Conservation (phyloP, 2,888 invertebrate genomes). For the Chymomyza fuscimana region DNA sequence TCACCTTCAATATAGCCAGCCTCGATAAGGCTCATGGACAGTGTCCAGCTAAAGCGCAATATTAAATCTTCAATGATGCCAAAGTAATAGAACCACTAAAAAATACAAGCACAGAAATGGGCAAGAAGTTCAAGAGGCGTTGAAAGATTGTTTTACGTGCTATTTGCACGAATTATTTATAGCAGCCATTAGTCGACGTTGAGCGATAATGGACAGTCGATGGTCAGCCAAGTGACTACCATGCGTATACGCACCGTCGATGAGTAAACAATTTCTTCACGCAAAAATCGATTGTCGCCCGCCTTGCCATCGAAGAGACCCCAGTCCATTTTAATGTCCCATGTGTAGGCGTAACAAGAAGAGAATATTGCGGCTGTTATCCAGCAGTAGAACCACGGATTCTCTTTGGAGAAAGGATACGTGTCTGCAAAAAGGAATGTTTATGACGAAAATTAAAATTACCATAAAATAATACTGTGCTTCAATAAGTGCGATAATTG, state of each 20-base stretch:
- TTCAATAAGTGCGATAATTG: conserved; percentile 54
- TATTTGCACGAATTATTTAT: conserved; percentile 61
- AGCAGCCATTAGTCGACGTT: conserved; percentile 47
- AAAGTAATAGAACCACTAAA: conserved; percentile 88
- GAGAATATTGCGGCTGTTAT: conserved; percentile 85
- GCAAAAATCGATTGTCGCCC: conserved; percentile 87
- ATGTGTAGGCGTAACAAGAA: conserved; percentile 89
- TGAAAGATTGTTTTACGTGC: conserved; percentile 56
- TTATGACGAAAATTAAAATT: conserved; percentile 41
- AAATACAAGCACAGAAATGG: conserved; percentile 42
- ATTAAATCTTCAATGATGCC: conserved; percentile 90
- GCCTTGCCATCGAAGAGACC: conserved; percentile 88
- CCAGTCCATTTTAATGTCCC: conserved; percentile 96
- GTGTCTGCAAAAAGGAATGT: conserved; percentile 37
- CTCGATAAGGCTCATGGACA: conserved; percentile 86
- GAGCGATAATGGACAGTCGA: conserved; percentile 1
- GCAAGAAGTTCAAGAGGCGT: conserved; percentile 21
- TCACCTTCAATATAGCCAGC: conserved; percentile 84
- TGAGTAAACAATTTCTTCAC: conserved; percentile 90
- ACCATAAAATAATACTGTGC: conserved; percentile 43
- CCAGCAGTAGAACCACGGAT: conserved; percentile 87
- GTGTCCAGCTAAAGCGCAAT: conserved; percentile 88
- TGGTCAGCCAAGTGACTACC: conserved; percentile 3
- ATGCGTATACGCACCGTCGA: conserved; percentile 82
- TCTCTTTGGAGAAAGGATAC: conserved; percentile 80